These are phyloP conservation scores for Platycheirus albimanus DNA, from an alignment of 2,888 invertebrate species.

Conservation along the genomic window DNA sequence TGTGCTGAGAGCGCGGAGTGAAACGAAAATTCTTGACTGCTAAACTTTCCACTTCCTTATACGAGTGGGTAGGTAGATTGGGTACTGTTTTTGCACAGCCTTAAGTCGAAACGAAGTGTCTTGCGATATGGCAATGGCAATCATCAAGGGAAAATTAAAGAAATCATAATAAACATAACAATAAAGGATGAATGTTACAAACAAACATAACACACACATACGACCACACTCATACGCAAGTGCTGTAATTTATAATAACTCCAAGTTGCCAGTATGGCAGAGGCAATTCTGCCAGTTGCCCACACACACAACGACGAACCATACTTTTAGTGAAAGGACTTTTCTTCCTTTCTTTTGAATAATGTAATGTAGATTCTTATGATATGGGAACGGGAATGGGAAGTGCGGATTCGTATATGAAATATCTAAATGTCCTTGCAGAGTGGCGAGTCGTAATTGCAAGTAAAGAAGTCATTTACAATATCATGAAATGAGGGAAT, in stretches of 20 bases:
- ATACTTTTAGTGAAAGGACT: no score
- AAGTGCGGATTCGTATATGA: constrained; percentile 10
- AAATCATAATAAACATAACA: constrained; percentile 72
- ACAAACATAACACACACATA: constrained; percentile 3
- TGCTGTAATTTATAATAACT: constrained; percentile 63
- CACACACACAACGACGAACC: no score
- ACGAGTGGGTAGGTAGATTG: constrained; percentile 11
- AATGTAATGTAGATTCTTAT: constrained; percentile 11
- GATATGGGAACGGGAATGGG: no score
- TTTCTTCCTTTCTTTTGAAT: constrained; percentile 1
- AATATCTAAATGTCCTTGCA: constrained; percentile 38
- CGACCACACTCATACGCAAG: constrained; percentile 28
- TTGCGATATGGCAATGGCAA: constrained; percentile 54
- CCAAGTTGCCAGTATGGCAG: constrained; percentile 24
- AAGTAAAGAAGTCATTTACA: constrained; percentile 64
- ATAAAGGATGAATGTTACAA: constrained; percentile 46
- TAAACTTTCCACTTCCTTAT: constrained; percentile 12
- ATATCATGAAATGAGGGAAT: constrained; percentile 57
- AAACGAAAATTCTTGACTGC: constrained; percentile 23
- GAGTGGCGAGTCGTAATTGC: constrained; percentile 48
- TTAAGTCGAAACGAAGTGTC: constrained; percentile 29
- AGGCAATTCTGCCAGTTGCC: no score
- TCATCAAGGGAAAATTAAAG: constrained; percentile 64
- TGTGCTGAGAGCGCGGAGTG: neutral
- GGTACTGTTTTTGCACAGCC: no score